Base-by-base conservation (phyloP, 1,140 invertebrate species). In the Drosophila santomea region DNA sequence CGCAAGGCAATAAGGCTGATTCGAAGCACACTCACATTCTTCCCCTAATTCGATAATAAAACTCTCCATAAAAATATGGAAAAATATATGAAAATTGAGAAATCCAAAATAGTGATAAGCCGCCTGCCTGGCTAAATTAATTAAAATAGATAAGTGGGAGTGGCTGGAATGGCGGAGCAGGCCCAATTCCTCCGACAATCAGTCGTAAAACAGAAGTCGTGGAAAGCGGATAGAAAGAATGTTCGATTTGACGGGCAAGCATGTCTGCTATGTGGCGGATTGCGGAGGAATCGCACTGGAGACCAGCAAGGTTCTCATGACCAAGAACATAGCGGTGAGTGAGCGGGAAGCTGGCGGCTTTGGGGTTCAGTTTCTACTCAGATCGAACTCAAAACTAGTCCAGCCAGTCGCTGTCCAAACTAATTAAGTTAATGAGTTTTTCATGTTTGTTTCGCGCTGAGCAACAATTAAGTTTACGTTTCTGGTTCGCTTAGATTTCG, bases 231-330 rank as follows among this genome's bases (percentile, higher is more conserved):
- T 20, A 45, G 68, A 71, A 57, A 86, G 51, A 67, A 90, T 91
- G 90, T 89, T 61, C 66, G 78, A 91, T 66, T 55, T 91, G 38
- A 66, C 64, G 43, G 90, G 90, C 3, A 91, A 91, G 64, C 73
- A 91, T 75, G 73, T 91, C 39, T 86, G 86, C 61, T 91, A 91
- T 88, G 85, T 91, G 39, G 90, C 90, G 39, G 90, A 91, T 55
- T 91, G 90, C 61, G 90, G 90, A 15, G 90, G 90, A 25, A 88
- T 91, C 50, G 83, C 85, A 11, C 63, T 90, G 36, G 90, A 91
- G 67, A 84, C 90, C 17, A 91, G 90, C 56, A 91, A 91, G 63
- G 71, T 88, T 58, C 74, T 91, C 32, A 79, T 90, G 77, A 88
- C 73, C 51, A 90, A 85, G 63, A 90, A 88, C 62, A 90, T 91